Evolutionary conservation across 2,113 vertebrate species (phyloP), one percentile per base, ranked within the genome.

Genomic region (Gallinago undulata): DNA sequence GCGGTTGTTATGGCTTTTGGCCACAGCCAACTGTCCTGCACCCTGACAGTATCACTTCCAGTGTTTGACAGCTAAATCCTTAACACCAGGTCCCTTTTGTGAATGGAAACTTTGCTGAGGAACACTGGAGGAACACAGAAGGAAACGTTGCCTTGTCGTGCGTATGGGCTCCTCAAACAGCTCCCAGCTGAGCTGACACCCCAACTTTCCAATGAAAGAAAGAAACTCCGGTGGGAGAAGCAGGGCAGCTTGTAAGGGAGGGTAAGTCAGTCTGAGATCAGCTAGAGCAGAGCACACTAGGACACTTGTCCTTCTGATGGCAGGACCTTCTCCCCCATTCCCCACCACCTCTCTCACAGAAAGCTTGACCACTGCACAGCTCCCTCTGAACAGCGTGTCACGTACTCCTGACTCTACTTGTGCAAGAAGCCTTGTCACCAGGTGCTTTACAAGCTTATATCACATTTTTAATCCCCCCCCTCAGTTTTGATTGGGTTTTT

Each of bases 41-140:
- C 96, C 96, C 97, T 97, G 97, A 62, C 68, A 85, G 72, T 90
- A 95, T 98, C 97, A 96, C 84, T 95, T 95, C 86, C 88, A 94
- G 95, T 96, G 98, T 98, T 96, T 98, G 98, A 98, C 97, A 97
- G 85, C 62, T 96, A 97, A 97, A 98, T 97, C 97, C 96, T 28
- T 47, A 91, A 92, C 87, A 93, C 82, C 80, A 37, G 30, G 86
- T 60, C 67, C 81, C 70, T 62, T 53, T 87, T 94, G 91, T 94
- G 94, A 98, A 97, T 94, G 97, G 97, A 98, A 98, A 97, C 94
- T 87, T 98, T 96, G 95, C 84, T 92, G 72, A 94, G 88, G 55
- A 88, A 19, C 41, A 59, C 11, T 41, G 68, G 66, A 39, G 39
- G 39, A 39, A 39, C 67, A 43, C 48, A 86, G 80, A 45, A 59